A percentile compares a stretch with the other conserved stretches of the same genome.
These are phyloP conservation scores for Volucella inflata DNA, from an alignment of 2,888 invertebrate species.

Conservation along the genomic window DNA sequence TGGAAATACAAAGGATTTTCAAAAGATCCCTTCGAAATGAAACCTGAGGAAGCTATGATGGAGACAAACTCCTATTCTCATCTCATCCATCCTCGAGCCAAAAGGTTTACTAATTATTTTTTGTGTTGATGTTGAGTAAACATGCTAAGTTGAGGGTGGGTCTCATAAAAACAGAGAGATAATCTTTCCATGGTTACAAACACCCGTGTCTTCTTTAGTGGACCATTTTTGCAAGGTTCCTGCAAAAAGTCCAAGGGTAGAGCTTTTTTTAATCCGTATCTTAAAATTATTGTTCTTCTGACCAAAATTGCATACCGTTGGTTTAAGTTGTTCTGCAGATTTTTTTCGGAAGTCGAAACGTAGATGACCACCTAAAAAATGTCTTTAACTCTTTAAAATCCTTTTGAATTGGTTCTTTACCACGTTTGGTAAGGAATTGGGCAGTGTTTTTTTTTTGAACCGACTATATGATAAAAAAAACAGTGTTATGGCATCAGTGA, in stretches of 20 bases:
- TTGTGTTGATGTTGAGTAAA: slow-evolving; percentile 51
- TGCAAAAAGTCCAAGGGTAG: slow-evolving; percentile 9
- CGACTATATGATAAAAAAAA: no score
- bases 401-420: no score
- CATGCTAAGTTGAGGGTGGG: slow-evolving; percentile 31
- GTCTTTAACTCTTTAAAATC: no score
- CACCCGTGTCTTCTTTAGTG: slow-evolving; percentile 25
- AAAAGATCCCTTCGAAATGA: slow-evolving; percentile 47
- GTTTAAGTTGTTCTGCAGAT: neutral
- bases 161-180: slow-evolving; percentile 28
- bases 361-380: no score
- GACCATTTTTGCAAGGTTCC: slow-evolving; percentile 29
- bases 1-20: slow-evolving; percentile 1
- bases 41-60: slow-evolving; percentile 23
- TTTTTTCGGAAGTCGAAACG: no score
- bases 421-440: no score
- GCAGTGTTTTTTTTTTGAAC: no score
- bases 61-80: neutral
- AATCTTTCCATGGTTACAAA: neutral
- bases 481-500: no score
- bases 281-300: slow-evolving; percentile 14
- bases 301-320: slow-evolving; percentile 42
- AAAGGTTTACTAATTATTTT: slow-evolving; percentile 66
- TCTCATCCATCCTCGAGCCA: slow-evolving; percentile 45
- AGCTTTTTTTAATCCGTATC: neutral